Base-by-base conservation (phyloP, 1,140 invertebrate genomes). In the Drosophila rhopaloa region DNA sequence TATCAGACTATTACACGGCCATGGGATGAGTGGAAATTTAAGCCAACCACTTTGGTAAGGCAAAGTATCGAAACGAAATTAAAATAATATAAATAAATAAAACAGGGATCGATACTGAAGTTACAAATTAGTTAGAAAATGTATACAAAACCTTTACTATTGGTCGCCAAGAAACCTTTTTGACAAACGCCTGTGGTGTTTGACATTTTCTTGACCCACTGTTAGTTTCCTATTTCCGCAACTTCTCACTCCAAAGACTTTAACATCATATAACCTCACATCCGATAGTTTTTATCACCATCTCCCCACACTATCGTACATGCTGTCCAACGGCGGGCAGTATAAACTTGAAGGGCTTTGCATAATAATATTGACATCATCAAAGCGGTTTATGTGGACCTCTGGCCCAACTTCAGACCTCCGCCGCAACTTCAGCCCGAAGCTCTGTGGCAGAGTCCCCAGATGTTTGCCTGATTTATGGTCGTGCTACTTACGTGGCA, bases 341-440 rank as follows among this genome's bases (percentile, higher is more conserved):
- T 48, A 24, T 24, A 41, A 24, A 41, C 60, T 44, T 40, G 14
- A 54, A 41, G 67, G 58, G 60, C 61, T 85, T 86, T 86, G 68
- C 81, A 81, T 79, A 82, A 81, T 68, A 71, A 67, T 55, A 76
- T 86, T 78, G 82, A 85, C 78, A 85, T 84, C 76, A 84, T 81
- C 82, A 48, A 47, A 67, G 70, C 41, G 43, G 44, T 37, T 41
- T 53, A 11, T 56, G 47, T 27, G 48, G 43, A 14, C 46, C 58
- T 58, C 46, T 32, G 41, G 61, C 19, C 56, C 19, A 51, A n/a
- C 38, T 40, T 14, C 56, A 56, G 60, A 27, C 60, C 58, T 24
- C n/a, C 38, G 32, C n/a, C 19, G 43, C 13, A 6, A 4, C 29
- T 16, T 5, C 7, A 19, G 8, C 7, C 48, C 24, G 16, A 14